Conservation (phyloP, 2,888 invertebrate genomes). For the Nomada goodeniana region DNA sequence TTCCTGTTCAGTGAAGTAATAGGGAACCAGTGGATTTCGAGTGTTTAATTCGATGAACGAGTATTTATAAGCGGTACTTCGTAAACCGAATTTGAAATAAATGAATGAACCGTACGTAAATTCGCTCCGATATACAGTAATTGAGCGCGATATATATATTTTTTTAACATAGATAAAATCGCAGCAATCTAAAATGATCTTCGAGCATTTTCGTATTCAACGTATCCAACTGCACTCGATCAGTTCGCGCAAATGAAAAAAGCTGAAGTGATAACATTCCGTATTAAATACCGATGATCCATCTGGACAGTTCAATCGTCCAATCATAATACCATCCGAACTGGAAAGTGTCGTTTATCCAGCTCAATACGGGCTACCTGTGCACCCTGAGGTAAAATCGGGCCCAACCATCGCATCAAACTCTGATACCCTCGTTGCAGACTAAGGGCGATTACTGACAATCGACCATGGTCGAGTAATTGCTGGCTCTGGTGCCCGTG, state of each 20-base stretch:
- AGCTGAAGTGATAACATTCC: background rate
- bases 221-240: background rate
- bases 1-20: background rate
- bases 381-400: slow-evolving; percentile 62
- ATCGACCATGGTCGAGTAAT: slow-evolving; percentile 73
- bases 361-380: slow-evolving; percentile 18
- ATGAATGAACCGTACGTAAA: background rate
- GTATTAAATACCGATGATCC: background rate
- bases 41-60: background rate
- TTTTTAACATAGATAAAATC: too few species aligned
- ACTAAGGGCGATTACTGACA: slow-evolving; percentile 74
- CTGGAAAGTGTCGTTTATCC: background rate
- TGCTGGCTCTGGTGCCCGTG: slow-evolving; percentile 69
- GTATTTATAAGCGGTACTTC: background rate
- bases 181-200: too few species aligned
- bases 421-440: slow-evolving; percentile 66
- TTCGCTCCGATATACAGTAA: background rate
- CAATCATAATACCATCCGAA: slow-evolving; percentile 8
- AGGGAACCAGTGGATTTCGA: background rate
- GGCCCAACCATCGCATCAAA: slow-evolving; percentile 56
- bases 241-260: too few species aligned
- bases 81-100: background rate
- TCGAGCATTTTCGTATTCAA: too few species aligned
- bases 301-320: background rate
- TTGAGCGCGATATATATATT: background rate